Conservation (phyloP, 2,797 vertebrate genomes). For the Phoxinus dragarum region DNA sequence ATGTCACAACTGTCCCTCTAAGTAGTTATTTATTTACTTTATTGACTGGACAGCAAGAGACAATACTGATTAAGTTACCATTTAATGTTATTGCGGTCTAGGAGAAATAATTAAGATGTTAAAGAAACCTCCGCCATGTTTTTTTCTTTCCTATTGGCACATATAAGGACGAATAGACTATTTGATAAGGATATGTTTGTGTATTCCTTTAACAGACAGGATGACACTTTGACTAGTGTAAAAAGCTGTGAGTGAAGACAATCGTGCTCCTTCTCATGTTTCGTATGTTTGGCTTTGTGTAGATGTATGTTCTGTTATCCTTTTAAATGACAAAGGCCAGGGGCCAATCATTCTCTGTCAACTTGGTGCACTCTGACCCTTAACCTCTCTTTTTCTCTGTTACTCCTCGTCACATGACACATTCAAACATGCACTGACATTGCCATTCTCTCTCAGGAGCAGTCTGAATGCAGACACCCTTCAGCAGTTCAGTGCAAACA, state of each 20-base stretch:
- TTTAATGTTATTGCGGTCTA: background rate
- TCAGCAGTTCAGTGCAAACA: slow-evolving; percentile 31
- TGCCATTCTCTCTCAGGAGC: background rate
- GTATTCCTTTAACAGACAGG: background rate
- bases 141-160: background rate
- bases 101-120: background rate
- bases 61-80: background rate
- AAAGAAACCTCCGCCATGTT: background rate
- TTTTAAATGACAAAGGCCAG: slow-evolving; percentile 22
- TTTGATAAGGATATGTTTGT: slow-evolving; percentile 10
- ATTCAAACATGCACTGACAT: background rate
- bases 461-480: slow-evolving; percentile 23
- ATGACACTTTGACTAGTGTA: background rate
- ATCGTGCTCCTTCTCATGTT: slow-evolving; percentile 7
- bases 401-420: background rate
- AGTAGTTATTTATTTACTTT: background rate
- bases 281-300: background rate
- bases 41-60: background rate
- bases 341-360: slow-evolving; percentile 26
- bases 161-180: background rate
- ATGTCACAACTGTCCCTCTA: too few species aligned
- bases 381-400: background rate
- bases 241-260: slow-evolving; percentile 19
- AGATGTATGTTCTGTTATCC: slow-evolving; percentile 20
- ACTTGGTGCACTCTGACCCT: background rate